Evolutionary conservation across 2,888 invertebrate genomes (phyloP).

Genomic region (Pachydiplax longipennis): DNA sequence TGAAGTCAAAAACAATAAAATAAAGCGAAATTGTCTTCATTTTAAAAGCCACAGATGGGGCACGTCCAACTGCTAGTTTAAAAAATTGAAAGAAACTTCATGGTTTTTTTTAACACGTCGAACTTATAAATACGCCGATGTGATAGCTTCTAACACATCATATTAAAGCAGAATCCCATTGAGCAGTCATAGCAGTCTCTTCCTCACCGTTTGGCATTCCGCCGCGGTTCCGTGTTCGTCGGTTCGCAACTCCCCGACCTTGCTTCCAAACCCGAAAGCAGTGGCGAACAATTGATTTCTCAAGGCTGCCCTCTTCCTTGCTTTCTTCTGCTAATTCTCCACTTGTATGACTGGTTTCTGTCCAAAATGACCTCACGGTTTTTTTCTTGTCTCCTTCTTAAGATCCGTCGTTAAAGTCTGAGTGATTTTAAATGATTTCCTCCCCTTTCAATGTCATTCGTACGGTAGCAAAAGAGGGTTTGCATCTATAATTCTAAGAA

Average conservation of each 20-base stretch:
- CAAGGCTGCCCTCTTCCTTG: background rate
- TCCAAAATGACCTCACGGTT: background rate
- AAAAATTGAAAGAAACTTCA: too few relatives aligned
- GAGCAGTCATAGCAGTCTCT: background rate
- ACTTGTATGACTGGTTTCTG: background rate
- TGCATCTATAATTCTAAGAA: too few relatives aligned
- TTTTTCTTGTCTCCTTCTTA: background rate
- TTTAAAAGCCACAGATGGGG: too few relatives aligned
- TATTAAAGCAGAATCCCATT: background rate
- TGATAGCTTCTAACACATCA: too few relatives aligned
- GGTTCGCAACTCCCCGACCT: background rate
- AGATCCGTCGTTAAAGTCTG: too few relatives aligned
- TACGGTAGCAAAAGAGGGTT: too few relatives aligned
- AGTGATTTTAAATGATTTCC: background rate
- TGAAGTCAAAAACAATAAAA: too few relatives aligned
- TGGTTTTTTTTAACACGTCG: too few relatives aligned
- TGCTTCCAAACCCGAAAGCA: background rate
- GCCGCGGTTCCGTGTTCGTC: background rate
- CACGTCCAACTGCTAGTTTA: too few relatives aligned
- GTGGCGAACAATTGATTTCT: background rate
- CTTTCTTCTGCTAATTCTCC: background rate
- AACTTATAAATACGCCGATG: too few relatives aligned
- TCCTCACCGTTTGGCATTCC: background rate
- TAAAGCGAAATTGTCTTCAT: too few relatives aligned
- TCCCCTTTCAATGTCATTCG: background rate